Evolutionary conservation across 1,140 invertebrate species (phyloP).

Genomic region (Zaprionus kolodkinae): DNA sequence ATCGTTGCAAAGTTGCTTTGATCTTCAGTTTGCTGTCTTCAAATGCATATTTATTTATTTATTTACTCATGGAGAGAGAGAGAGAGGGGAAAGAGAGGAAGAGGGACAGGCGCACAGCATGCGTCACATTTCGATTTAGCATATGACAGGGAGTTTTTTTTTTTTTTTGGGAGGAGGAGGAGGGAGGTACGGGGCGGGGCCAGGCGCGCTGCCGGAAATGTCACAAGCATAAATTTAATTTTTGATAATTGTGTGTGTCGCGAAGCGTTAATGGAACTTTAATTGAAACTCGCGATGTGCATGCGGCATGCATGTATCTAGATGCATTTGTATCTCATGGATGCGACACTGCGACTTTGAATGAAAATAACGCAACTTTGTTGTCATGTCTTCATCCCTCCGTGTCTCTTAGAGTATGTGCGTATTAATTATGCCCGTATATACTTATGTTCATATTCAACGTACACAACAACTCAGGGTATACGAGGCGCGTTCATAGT

Average conservation of each 20-base stretch:
- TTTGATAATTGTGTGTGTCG: slow-evolving; percentile 80
- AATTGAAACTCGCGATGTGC: slow-evolving; percentile 70
- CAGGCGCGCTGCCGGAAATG: slow-evolving; percentile 67
- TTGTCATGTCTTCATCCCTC: slow-evolving; percentile 45
- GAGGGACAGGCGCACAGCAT: slow-evolving; percentile 18
- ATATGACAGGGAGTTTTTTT: slow-evolving; percentile 14
- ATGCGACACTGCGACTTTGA: slow-evolving; percentile 27
- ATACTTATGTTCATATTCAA: slow-evolving; percentile 5
- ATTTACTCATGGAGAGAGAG: slow-evolving; percentile 44
- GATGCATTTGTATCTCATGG: slow-evolving; percentile 44
- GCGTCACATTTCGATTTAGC: slow-evolving; percentile 54
- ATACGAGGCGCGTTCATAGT: slow-evolving; percentile 5
- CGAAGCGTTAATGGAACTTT: slow-evolving; percentile 81
- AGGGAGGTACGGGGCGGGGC: background rate
- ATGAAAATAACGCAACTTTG: slow-evolving; percentile 45
- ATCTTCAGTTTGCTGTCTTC: slow-evolving; percentile 69
- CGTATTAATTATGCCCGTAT: slow-evolving; percentile 17
- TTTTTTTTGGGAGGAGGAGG: background rate
- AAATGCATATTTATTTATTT: slow-evolving; percentile 68
- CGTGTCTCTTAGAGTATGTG: slow-evolving; percentile 6
- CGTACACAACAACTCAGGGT: background rate
- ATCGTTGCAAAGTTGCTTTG: slow-evolving; percentile 67
- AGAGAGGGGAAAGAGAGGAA: slow-evolving; percentile 23
- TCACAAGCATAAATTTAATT: slow-evolving; percentile 80
- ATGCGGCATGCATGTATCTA: slow-evolving; percentile 27